Percentiles rank a stretch among this genome's conserved stretches.
Conservation (phyloP, 1,140 invertebrate species). For the Monomorium pharaonis region DNA sequence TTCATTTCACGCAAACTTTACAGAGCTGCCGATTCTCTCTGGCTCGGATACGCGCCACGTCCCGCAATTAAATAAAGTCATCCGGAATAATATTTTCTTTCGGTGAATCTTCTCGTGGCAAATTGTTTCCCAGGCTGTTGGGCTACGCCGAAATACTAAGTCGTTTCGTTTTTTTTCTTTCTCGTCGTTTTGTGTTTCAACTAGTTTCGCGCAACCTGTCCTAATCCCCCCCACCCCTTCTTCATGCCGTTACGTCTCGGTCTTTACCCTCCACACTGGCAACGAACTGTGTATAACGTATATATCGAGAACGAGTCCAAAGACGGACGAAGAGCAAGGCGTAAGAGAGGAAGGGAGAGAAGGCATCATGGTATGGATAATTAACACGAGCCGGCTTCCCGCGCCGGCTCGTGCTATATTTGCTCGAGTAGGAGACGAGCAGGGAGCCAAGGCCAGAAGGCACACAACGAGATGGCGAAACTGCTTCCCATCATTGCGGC, state of each 20-base stretch:
- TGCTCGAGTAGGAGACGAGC: constrained; percentile 65
- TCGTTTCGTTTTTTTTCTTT: neutral
- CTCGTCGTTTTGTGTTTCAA: constrained; percentile 15
- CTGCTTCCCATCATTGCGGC: constrained; percentile 38
- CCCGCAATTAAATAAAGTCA: constrained; percentile 40
- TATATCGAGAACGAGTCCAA: constrained; percentile 17
- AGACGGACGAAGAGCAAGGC: constrained; percentile 64
- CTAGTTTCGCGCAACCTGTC: neutral
- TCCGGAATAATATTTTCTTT: neutral
- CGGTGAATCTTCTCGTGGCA: neutral
- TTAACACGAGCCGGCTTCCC: constrained; percentile 76
- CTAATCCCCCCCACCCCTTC: neutral
- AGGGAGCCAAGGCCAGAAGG: constrained; percentile 50
- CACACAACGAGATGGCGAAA: constrained; percentile 11
- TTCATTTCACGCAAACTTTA: constrained; percentile 30
- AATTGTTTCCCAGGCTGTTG: neutral
- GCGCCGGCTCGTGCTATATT: constrained; percentile 65
- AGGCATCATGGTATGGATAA: constrained; percentile 73
- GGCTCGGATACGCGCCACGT: neutral
- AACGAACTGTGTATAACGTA: constrained; percentile 25
- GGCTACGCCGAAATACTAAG: constrained; percentile 17
- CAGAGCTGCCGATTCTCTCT: constrained; percentile 2
- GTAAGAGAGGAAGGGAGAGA: constrained; percentile 67
- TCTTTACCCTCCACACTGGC: neutral
- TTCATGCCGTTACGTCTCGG: too few relatives aligned